Conservation (phyloP, 1,140 invertebrate species). For the Ceratina australensis region DNA sequence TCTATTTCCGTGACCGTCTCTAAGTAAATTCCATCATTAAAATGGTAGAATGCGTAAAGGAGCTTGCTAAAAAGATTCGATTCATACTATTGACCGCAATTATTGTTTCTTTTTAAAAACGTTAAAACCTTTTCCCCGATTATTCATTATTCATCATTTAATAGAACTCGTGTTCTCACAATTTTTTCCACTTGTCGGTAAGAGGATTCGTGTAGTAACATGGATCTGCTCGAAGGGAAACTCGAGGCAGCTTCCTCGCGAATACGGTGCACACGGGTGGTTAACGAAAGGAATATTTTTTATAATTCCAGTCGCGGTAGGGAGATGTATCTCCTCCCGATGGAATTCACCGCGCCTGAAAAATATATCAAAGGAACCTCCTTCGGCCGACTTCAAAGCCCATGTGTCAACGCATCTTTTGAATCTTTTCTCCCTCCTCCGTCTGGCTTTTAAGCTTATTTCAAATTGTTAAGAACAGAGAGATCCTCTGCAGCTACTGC, state of each 20-base stretch:
- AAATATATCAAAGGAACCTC: conserved; percentile 2
- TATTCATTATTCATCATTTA: background rate
- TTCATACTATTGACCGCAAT: too few species aligned
- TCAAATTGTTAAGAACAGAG: background rate
- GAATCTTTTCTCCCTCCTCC: background rate
- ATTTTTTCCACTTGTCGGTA: conserved; percentile 2
- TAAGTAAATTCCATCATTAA: conserved; percentile 11
- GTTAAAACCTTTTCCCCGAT: too few species aligned
- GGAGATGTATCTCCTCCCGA: background rate
- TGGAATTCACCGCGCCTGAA: conserved; percentile 27
- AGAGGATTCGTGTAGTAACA: conserved; percentile 30
- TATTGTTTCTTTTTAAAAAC: too few species aligned
- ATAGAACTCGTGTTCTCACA: too few species aligned
- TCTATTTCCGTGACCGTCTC: background rate
- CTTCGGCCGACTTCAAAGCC: conserved; percentile 8
- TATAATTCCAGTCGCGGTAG: conserved; percentile 27
- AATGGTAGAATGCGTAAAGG: background rate
- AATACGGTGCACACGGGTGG: conserved; percentile 20
- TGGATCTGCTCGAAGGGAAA: conserved; percentile 14
- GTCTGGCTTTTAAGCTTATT: background rate
- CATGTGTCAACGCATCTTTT: conserved; percentile 11
- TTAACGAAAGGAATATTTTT: conserved; percentile 48
- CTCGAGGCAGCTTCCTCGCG: conserved; percentile 5
- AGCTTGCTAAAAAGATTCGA: background rate
- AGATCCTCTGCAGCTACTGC: too few species aligned